Base-by-base conservation (phyloP, 2,797 vertebrate genomes). In the Enoplosus armatus region DNA sequence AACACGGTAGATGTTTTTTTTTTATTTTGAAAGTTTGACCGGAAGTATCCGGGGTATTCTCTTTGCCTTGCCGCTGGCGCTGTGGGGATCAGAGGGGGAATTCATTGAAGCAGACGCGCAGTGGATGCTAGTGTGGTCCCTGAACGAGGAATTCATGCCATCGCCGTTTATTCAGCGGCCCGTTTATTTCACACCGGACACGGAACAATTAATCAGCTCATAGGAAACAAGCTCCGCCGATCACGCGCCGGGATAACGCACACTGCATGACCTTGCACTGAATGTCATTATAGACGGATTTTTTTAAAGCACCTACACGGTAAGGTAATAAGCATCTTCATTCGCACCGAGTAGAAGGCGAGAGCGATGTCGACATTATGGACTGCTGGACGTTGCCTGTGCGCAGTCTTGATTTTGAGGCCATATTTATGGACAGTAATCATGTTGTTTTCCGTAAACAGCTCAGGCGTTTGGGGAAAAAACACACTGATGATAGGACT, bases 211-310 rank as follows among this genome's bases (percentile, higher is more conserved):
- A 1, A 69, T 35, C 56, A 1, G 8, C 12, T 41, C 24, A 22
- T 20, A 60, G 56, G 41, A 20, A 75, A 29, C 22, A 1, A 3
- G 26, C 50, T 61, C 45, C n/a, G 27, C 4, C 20, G 31, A 75
- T 5, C 16, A 35, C 16, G 15, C 26, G n/a, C 51, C 35, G 69
- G 79, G 50, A 11, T 50, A 76, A 48, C 56, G 53, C 63, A 6
- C 64, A 29, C 69, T 73, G 79, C 54, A 60, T 91, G 94, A 94
- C 94, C 94, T 94, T 93, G 92, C 63, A 62, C 61, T 92, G 95
- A 93, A 93, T 92, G 92, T 94, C 91, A 92, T 75, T 85, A 80
- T 51, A 85, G 83, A 86, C 67, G 80, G 86, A 89, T 85, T 85
- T 83, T 87, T 79, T 85, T 51, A 82, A 84, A 86, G 85, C 89